A percentile compares a stretch with the other conserved stretches of the same genome.
phyloP scores from a whole-genome alignment of 2,888 invertebrate species.

The Xanthorhoe designata region DNA sequence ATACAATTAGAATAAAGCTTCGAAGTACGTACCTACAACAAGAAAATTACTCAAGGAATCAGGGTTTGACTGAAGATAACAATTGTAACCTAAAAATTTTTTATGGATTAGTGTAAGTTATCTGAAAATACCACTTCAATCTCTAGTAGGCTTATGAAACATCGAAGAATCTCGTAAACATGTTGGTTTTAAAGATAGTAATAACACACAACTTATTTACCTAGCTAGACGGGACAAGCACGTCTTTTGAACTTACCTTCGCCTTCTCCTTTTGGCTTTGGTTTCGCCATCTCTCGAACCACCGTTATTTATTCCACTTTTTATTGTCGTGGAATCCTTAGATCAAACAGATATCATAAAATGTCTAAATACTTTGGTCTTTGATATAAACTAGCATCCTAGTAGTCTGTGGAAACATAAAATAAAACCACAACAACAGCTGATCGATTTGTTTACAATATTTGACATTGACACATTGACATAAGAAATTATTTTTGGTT shows the following conservation, averaged over 20 bases:
- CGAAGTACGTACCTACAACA: too few species aligned
- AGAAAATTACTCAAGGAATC: too few species aligned
- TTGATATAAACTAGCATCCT: too few species aligned
- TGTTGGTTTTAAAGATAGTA: background rate
- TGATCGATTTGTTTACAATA: constrained; percentile 39
- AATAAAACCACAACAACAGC: constrained; percentile 26
- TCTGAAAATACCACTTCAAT: background rate
- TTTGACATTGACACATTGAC: constrained; percentile 35
- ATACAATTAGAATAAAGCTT: too few species aligned
- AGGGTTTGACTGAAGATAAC: background rate
- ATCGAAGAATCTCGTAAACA: background rate
- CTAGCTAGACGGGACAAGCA: constrained; percentile 15
- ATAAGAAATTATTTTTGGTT: constrained; percentile 1
- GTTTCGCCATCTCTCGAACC: constrained; percentile 51
- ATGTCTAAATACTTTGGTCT: constrained; percentile 1
- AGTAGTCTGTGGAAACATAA: too few species aligned
- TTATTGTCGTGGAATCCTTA: background rate
- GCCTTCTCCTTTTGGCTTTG: constrained; percentile 48
- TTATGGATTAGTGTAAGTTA: background rate
- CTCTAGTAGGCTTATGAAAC: background rate
- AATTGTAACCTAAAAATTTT: background rate
- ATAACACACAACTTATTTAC: background rate
- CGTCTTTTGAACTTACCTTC: constrained; percentile 53
- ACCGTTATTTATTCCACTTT: background rate
- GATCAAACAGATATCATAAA: constrained; percentile 1